Conservation (phyloP, 92 coral and sea anemone species). For the Epizoanthus stellaris region DNA sequence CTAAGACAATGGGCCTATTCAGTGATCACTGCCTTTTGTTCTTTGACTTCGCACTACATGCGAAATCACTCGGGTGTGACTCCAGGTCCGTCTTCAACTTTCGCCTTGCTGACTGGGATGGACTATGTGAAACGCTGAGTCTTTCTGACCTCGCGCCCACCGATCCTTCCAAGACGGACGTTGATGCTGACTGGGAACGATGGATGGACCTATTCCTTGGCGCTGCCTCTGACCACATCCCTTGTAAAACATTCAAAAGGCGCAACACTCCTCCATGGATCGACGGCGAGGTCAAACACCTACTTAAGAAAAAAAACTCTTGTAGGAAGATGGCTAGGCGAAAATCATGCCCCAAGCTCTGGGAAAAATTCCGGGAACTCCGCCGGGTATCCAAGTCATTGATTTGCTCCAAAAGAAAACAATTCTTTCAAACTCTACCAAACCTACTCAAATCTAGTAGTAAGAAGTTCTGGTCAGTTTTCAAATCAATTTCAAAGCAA, state of each 20-base stretch:
- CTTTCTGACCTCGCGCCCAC: conserved; percentile 31
- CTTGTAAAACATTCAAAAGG: conserved; percentile 19
- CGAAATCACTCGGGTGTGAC: conserved; percentile 34
- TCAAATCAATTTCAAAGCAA: conserved; percentile 40
- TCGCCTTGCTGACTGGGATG: conserved; percentile 43
- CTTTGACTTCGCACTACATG: conserved; percentile 30
- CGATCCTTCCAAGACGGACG: conserved; percentile 30
- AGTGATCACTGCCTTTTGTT: conserved; percentile 22
- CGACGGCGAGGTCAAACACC: conserved; percentile 37
- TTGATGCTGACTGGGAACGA: conserved; percentile 22
- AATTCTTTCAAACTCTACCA: conserved; percentile 38
- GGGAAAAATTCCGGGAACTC: conserved; percentile 42
- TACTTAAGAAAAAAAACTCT: conserved; percentile 27
- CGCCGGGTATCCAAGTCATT: conserved; percentile 44
- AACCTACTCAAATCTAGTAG: conserved; percentile 30
- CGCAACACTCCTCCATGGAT: conserved; percentile 38
- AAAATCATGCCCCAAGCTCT: conserved; percentile 40
- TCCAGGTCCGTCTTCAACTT: conserved; percentile 24
- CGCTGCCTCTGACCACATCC: conserved; percentile 28
- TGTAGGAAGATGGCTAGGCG: conserved; percentile 19
- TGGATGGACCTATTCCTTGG: conserved; percentile 21
- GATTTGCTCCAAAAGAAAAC: conserved; percentile 25
- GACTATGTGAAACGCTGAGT: conserved; percentile 28
- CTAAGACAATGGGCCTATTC: conserved; percentile 10
- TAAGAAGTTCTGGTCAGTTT: conserved; percentile 57